A percentile compares a stretch with the other conserved stretches of the same genome.
These are phyloP conservation scores for Eulemur macaco DNA, from an alignment of 2,113 vertebrate genomes.

Conservation along the genomic window DNA sequence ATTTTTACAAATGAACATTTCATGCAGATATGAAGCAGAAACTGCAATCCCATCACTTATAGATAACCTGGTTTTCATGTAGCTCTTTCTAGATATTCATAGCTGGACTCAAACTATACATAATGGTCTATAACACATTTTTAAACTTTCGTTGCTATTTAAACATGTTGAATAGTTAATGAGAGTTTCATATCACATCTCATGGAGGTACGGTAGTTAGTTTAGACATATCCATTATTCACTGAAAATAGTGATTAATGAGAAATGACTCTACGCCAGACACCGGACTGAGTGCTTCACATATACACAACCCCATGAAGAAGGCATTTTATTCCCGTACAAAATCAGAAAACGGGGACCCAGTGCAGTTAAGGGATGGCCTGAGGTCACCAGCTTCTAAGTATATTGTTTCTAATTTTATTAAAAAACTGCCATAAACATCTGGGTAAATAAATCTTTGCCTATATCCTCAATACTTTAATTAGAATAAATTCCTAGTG, in stretches of 20 bases:
- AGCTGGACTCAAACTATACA: neutral
- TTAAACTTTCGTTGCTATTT: neutral
- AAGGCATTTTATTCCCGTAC: neutral
- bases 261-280: neutral
- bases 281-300: neutral
- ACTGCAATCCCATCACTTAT: neutral
- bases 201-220: neutral
- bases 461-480: neutral
- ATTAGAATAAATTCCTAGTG: neutral
- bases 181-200: neutral
- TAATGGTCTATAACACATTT: neutral
- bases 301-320: neutral
- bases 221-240: neutral
- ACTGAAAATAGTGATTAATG: neutral
- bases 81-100: neutral
- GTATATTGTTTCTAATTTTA: neutral
- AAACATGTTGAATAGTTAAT: neutral
- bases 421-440: neutral
- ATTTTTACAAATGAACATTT: neutral
- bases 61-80: neutral
- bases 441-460: slow-evolving; percentile 33
- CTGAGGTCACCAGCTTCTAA: neutral
- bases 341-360: neutral
- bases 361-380: neutral
- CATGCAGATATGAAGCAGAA: neutral